Evolutionary conservation across 2,797 vertebrate genomes (phyloP).

Genomic region (Syngnathus acus): DNA sequence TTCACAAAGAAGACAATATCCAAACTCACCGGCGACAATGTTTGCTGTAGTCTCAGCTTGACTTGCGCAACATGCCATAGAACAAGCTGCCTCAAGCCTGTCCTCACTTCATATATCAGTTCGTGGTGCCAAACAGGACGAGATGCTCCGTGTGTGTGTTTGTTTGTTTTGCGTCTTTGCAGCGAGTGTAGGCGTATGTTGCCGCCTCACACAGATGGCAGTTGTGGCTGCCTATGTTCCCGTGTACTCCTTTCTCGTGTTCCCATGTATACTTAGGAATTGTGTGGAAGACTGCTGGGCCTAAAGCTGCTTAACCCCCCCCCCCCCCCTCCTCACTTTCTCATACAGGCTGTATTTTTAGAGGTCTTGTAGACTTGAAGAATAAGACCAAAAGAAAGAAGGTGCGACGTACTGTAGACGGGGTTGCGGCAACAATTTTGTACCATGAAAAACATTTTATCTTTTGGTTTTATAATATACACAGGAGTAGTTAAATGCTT

Average conservation of each 20-base stretch:
- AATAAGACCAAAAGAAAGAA: slow-evolving; percentile 7
- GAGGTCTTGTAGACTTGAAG: slow-evolving; percentile 18
- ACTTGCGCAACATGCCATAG: slow-evolving; percentile 12
- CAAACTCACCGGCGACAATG: background rate
- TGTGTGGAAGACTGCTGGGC: slow-evolving; percentile 25
- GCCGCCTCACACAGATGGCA: slow-evolving; percentile 35
- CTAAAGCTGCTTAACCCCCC: slow-evolving; percentile 31
- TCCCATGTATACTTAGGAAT: slow-evolving; percentile 25
- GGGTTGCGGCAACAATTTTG: background rate
- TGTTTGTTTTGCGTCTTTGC: slow-evolving; percentile 27
- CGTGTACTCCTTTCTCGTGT: slow-evolving; percentile 30
- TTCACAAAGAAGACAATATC: background rate
- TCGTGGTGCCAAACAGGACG: slow-evolving; percentile 19
- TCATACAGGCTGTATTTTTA: slow-evolving; percentile 31
- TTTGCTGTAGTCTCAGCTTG: slow-evolving; percentile 10
- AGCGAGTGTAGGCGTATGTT: slow-evolving; percentile 27
- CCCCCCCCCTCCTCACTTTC: slow-evolving; percentile 12
- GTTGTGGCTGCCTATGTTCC: slow-evolving; percentile 12
- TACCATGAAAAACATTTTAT: background rate
- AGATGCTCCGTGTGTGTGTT: slow-evolving; percentile 28
- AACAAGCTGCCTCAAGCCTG: slow-evolving; percentile 2
- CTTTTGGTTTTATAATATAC: background rate
- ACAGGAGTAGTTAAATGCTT: background rate
- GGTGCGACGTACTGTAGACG: background rate
- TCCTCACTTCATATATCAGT: slow-evolving; percentile 14